Percentiles rank a stretch among this genome's conserved stretches.
Evolutionary conservation across 1,140 invertebrate genomes (phyloP).

Genomic region (Zaprionus inermis): DNA sequence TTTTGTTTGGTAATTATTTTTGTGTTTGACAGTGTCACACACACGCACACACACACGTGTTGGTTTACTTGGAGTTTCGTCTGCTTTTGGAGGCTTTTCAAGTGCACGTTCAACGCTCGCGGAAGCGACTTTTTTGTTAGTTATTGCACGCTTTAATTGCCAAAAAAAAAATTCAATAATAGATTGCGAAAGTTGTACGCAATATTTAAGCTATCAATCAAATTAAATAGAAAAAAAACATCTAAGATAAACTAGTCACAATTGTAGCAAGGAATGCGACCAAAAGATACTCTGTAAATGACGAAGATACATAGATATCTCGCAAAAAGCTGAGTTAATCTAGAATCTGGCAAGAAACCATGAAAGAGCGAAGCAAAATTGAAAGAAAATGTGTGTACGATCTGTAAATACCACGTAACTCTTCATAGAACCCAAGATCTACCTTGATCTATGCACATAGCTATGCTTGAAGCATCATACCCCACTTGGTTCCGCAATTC

Average conservation of each 20-base stretch:
- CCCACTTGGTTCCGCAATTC: background rate
- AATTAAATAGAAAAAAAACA: constrained; percentile 15
- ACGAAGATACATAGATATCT: too few relatives aligned
- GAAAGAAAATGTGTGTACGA: background rate
- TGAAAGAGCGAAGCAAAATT: background rate
- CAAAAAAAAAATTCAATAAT: constrained; percentile 38
- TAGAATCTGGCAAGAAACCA: background rate
- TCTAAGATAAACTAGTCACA: background rate
- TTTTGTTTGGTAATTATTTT: constrained; percentile 33
- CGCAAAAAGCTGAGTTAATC: background rate
- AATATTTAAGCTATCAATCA: constrained; percentile 49
- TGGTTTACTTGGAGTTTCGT: constrained; percentile 16
- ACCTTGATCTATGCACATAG: background rate
- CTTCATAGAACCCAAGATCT: background rate
- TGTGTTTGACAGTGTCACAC: constrained; percentile 37
- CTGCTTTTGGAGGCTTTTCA: constrained; percentile 30
- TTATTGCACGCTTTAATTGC: constrained; percentile 43
- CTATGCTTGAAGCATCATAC: background rate
- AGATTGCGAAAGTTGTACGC: constrained; percentile 33
- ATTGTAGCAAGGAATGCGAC: background rate
- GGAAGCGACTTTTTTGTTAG: constrained; percentile 41
- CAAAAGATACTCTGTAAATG: constrained; percentile 10
- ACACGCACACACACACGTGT: constrained; percentile 29
- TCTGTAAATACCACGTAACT: background rate
- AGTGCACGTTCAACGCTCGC: constrained; percentile 45